Evolutionary conservation across 2,797 vertebrate genomes (phyloP).

Genomic region (Sphaeramia orbicularis): DNA sequence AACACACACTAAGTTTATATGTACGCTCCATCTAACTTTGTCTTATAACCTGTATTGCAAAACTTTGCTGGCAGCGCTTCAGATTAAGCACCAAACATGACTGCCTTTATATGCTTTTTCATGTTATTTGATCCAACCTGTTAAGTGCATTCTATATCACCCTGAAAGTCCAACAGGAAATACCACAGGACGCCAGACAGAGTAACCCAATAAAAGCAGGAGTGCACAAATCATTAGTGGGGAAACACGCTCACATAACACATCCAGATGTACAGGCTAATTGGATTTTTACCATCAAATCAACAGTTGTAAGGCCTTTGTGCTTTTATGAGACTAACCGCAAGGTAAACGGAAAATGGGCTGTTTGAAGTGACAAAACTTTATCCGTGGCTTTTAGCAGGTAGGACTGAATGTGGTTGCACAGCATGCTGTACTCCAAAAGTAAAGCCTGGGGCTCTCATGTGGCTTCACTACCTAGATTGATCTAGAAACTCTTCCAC

Average conservation of each 20-base stretch:
- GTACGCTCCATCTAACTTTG: conserved; percentile 31
- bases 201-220: conserved; percentile 95
- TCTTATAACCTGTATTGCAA: conserved; percentile 66
- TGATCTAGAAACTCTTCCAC: conserved; percentile 58
- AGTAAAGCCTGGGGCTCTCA: conserved; percentile 12
- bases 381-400: conserved; percentile 79
- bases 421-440: conserved; percentile 14
- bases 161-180: conserved; percentile 95
- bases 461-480: conserved; percentile 31
- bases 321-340: conserved; percentile 88
- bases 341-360: conserved; percentile 78
- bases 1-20: conserved; percentile 9
- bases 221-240: conserved; percentile 93
- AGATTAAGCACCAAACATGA: conserved; percentile 86
- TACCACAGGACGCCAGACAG: conserved; percentile 93
- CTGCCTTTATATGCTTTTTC: conserved; percentile 87
- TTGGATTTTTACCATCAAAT: conserved; percentile 95
- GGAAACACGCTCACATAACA: conserved; percentile 93
- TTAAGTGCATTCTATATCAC: conserved; percentile 93
- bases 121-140: conserved; percentile 93
- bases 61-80: conserved; percentile 71
- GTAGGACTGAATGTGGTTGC: conserved; percentile 47
- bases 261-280: conserved; percentile 95
- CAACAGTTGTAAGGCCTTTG: conserved; percentile 87
- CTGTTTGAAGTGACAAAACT: conserved; percentile 66